Evolutionary conservation across 2,113 vertebrate species (phyloP).

Genomic region (Myiopsitta monachus): DNA sequence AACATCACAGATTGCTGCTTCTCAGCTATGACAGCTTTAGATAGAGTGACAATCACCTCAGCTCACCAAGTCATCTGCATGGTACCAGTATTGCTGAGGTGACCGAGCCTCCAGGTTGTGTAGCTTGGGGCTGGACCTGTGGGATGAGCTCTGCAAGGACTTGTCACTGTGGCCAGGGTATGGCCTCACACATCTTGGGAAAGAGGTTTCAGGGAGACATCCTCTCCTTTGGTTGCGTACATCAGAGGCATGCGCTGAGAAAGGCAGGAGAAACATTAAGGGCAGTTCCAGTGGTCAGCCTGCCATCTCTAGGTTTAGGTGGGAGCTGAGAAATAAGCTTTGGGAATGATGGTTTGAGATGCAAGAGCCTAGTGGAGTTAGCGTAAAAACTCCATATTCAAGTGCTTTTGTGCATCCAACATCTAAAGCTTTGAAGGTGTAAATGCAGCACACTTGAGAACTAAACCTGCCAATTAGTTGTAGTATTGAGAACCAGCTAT

Average conservation of each 20-base stretch:
- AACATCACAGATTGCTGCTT: neutral
- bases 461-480: neutral
- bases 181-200: neutral
- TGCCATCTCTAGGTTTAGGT: neutral
- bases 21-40: neutral
- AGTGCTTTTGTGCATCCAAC: neutral
- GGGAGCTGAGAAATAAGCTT: neutral
- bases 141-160: neutral
- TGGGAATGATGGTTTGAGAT: neutral
- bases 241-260: neutral
- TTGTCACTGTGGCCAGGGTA: rapidly evolving
- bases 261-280: neutral
- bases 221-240: rapidly evolving
- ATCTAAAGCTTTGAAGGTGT: neutral
- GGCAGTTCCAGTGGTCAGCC: neutral
- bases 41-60: neutral
- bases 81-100: neutral
- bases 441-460: neutral
- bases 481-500: neutral
- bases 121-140: neutral
- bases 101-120: neutral
- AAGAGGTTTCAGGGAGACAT: neutral
- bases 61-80: neutral
- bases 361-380: neutral
- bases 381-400: neutral